Evolutionary conservation across 2,888 invertebrate species (phyloP).

Genomic region (Carpatolechia fugitivella): DNA sequence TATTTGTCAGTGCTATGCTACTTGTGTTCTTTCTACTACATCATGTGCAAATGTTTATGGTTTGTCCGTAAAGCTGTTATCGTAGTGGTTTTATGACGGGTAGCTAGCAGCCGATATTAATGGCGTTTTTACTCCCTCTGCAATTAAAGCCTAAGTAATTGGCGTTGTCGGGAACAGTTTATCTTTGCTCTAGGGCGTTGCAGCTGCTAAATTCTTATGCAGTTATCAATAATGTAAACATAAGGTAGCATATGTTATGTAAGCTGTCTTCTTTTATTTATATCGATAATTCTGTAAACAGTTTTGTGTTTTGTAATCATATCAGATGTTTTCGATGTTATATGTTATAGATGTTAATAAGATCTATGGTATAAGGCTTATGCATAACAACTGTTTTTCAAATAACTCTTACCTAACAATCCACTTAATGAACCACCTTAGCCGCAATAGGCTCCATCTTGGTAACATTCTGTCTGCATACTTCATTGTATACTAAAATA

Average conservation of each 20-base stretch:
- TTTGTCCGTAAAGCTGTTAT: constrained; percentile 27
- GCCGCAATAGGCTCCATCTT: no score
- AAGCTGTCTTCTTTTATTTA: background rate
- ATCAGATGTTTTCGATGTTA: no score
- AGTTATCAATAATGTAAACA: background rate
- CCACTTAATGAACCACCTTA: no score
- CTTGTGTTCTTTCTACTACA: constrained; percentile 5
- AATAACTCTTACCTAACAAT: no score
- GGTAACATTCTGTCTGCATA: no score
- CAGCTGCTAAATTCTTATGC: background rate
- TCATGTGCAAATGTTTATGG: constrained; percentile 22
- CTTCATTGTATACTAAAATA: no score
- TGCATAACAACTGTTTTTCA: no score
- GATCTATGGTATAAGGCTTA: no score
- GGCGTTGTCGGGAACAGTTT: constrained; percentile 1
- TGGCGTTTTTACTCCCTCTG: constrained; percentile 34
- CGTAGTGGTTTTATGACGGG: constrained; percentile 29
- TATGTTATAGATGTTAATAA: no score
- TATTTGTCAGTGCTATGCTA: constrained; percentile 24
- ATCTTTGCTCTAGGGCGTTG: background rate
- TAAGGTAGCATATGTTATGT: background rate
- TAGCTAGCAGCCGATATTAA: constrained; percentile 32
- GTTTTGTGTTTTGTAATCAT: no score
- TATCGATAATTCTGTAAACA: no score
- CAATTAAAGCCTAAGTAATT: constrained; percentile 26